These are phyloP conservation scores for Melinaea marsaeus DNA, from an alignment of 2,888 invertebrate species.

Conservation along the genomic window DNA sequence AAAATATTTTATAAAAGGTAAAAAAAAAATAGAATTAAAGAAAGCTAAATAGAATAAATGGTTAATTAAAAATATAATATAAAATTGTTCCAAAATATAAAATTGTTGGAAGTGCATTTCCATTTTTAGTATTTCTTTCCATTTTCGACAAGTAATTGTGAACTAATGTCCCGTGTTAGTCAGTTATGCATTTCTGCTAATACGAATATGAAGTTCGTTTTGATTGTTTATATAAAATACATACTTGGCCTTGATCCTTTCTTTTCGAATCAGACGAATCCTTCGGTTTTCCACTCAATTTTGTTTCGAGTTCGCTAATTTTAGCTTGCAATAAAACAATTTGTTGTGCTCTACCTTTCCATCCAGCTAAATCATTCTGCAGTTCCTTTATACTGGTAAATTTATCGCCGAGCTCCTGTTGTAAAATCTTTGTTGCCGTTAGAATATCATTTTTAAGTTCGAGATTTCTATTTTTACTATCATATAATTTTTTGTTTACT, in stretches of 20 bases:
- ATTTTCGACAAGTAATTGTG: no score
- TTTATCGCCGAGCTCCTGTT: constrained; percentile 86
- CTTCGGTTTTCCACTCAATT: constrained; percentile 69
- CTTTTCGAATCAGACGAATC: constrained; percentile 48
- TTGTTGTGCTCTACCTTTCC: constrained; percentile 89
- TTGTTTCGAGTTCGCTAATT: constrained; percentile 81
- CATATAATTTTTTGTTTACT: constrained; percentile 81
- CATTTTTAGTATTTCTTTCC: no score
- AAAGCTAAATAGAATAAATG: no score
- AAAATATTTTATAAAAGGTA: no score
- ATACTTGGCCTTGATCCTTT: constrained; percentile 58
- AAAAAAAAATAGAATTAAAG: no score
- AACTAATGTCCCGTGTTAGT: no score
- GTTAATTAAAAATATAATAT: no score
- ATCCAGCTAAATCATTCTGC: constrained; percentile 77
- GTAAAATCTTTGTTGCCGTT: constrained; percentile 83
- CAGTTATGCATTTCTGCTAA: not conserved
- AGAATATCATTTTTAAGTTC: constrained; percentile 85
- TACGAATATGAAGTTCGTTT: constrained; percentile 3
- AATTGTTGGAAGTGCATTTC: no score
- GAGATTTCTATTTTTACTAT: constrained; percentile 82
- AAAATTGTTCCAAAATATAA: no score
- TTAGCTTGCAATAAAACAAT: constrained; percentile 83
- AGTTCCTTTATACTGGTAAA: constrained; percentile 81
- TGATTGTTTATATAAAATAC: constrained; percentile 10